Conservation (phyloP, 2,888 invertebrate species). For the Cephus sareptanus region DNA sequence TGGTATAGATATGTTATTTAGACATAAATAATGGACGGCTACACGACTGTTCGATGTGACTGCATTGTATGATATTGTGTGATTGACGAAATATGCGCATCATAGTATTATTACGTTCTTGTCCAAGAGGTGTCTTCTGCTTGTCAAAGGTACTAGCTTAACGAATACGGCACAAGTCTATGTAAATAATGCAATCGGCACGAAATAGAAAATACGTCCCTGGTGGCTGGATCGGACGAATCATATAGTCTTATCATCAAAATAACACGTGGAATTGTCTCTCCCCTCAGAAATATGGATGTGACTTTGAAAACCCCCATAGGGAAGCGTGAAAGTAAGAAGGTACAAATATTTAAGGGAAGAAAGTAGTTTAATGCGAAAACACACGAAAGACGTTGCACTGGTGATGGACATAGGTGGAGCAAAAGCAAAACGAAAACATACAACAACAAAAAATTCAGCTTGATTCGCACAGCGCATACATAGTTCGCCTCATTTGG, state of each 20-base stretch:
- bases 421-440: conserved; percentile 19
- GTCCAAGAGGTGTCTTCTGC: conserved; percentile 54
- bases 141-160: conserved; percentile 26
- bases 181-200: conserved; percentile 43
- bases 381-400: conserved; percentile 24
- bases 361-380: background rate
- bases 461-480: conserved; percentile 51
- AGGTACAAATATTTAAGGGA: background rate
- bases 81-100: background rate
- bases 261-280: conserved; percentile 46
- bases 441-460: conserved; percentile 19
- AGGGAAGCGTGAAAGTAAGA: background rate
- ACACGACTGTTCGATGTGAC: background rate
- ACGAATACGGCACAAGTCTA: conserved; percentile 21
- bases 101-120: conserved; percentile 25
- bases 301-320: background rate
- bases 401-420: conserved; percentile 53
- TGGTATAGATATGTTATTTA: background rate
- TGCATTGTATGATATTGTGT: conserved; percentile 1
- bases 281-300: conserved; percentile 42
- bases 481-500: conserved; percentile 50
- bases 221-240: conserved; percentile 43
- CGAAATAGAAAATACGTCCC: conserved; percentile 32
- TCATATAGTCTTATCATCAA: conserved; percentile 28
- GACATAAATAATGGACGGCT: background rate